phyloP scores from a whole-genome alignment of 2,888 invertebrate species.

The Meteorus colon region DNA sequence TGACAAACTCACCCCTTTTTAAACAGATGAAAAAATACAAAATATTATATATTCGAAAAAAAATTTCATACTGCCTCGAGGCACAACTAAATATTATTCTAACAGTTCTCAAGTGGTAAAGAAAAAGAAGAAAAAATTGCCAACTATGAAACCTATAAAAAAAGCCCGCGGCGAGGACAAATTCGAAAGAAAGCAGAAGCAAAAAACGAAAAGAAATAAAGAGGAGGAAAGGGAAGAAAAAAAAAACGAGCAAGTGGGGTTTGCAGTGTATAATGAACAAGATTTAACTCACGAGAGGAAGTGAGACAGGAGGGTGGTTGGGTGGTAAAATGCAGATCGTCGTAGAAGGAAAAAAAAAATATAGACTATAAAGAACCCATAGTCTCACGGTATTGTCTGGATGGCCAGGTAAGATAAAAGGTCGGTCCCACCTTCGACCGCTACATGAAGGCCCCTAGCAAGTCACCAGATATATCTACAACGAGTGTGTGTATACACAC shows the following conservation, averaged over 20 bases:
- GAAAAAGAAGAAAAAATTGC: background rate
- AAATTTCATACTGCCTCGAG: background rate
- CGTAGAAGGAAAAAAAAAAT: slow-evolving; percentile 65
- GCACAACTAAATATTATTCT: slow-evolving; percentile 6
- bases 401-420: slow-evolving; percentile 72
- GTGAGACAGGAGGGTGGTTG: slow-evolving; percentile 50
- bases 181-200: slow-evolving; percentile 39
- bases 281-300: background rate
- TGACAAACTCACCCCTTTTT: background rate
- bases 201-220: background rate
- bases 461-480: slow-evolving; percentile 20
- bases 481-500: background rate
- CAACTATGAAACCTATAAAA: background rate
- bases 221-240: slow-evolving; percentile 2
- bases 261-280: background rate
- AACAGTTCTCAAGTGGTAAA: background rate
- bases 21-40: background rate
- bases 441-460: background rate
- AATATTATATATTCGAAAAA: background rate
- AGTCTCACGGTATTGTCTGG: slow-evolving; percentile 72
- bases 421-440: slow-evolving; percentile 27
- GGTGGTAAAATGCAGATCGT: slow-evolving; percentile 69
- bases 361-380: slow-evolving; percentile 65
- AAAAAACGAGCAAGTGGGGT: slow-evolving; percentile 23
- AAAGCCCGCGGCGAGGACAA: slow-evolving; percentile 36